Evolutionary conservation across 2,113 vertebrate genomes (phyloP).

Genomic region (Anarrhichthys ocellatus): DNA sequence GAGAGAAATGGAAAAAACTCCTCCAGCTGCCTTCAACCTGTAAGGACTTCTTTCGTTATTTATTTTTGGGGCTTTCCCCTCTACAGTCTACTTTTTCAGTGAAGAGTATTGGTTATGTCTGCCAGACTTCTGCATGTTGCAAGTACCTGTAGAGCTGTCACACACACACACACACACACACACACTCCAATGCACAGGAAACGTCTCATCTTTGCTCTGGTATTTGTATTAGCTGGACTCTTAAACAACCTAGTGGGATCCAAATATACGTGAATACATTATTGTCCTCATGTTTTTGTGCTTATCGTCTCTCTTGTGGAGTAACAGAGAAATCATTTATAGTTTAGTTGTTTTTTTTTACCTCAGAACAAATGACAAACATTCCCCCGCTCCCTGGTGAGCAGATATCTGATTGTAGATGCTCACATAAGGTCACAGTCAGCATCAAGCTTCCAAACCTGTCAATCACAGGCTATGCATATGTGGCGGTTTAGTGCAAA

Average conservation of each 20-base stretch:
- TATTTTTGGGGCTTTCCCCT: background rate
- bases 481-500: background rate
- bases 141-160: constrained; percentile 45
- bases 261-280: background rate
- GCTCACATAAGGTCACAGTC: constrained; percentile 13
- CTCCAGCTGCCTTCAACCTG: constrained; percentile 52
- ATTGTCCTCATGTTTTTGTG: background rate
- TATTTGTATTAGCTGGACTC: constrained; percentile 19
- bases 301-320: constrained; percentile 1
- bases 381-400: background rate
- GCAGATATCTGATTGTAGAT: background rate
- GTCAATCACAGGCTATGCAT: constrained; percentile 8
- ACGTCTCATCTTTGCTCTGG: constrained; percentile 29
- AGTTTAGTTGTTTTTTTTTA: background rate
- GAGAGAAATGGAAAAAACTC: constrained; percentile 46
- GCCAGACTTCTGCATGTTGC: constrained; percentile 54
- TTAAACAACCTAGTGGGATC: constrained; percentile 3
- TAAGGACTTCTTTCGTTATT: constrained; percentile 7
- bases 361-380: background rate
- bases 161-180: constrained; percentile 22
- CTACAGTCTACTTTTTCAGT: constrained; percentile 20
- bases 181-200: background rate
- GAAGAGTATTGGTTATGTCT: constrained; percentile 41
- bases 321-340: background rate
- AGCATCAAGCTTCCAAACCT: background rate